Conservation (phyloP, 2,113 vertebrate genomes). For the Zosterops borbonicus region DNA sequence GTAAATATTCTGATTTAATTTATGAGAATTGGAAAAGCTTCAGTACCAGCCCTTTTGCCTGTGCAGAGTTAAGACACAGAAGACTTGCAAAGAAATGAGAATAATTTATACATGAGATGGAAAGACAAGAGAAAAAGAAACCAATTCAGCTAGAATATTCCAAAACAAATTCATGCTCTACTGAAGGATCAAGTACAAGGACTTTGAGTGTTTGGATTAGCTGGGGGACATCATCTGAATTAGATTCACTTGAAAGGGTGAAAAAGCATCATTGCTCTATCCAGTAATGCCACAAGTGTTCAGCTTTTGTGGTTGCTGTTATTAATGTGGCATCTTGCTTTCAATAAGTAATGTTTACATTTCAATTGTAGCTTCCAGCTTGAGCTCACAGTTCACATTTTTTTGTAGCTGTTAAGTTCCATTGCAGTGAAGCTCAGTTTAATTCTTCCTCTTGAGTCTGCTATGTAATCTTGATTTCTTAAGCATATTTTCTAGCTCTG, state of each 20-base stretch:
- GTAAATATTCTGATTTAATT: not conserved
- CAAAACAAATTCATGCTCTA: not conserved
- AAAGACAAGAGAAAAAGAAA: not conserved
- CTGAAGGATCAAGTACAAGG: not conserved
- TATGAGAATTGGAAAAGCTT: not conserved
- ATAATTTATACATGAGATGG: not conserved
- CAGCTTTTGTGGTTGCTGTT: not conserved
- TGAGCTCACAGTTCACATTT: not conserved
- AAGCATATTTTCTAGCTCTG: slow-evolving; percentile 30
- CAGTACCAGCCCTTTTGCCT: not conserved
- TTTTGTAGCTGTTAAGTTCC: slow-evolving; percentile 2
- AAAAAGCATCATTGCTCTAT: not conserved
- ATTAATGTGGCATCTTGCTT: not conserved
- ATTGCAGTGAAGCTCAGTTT: slow-evolving; percentile 2
- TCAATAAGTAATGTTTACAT: not conserved
- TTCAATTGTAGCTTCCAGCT: slow-evolving; percentile 17
- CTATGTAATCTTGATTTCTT: slow-evolving; percentile 37
- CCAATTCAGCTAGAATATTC: not conserved
- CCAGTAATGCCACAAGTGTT: not conserved
- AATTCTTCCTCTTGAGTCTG: slow-evolving; percentile 15
- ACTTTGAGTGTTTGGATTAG: not conserved
- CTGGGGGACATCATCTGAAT: not conserved
- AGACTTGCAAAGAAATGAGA: not conserved
- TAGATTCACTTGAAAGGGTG: not conserved
- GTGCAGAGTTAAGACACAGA: not conserved